Conservation (phyloP, 2,113 vertebrate species). For the Pachyramphus minor region DNA sequence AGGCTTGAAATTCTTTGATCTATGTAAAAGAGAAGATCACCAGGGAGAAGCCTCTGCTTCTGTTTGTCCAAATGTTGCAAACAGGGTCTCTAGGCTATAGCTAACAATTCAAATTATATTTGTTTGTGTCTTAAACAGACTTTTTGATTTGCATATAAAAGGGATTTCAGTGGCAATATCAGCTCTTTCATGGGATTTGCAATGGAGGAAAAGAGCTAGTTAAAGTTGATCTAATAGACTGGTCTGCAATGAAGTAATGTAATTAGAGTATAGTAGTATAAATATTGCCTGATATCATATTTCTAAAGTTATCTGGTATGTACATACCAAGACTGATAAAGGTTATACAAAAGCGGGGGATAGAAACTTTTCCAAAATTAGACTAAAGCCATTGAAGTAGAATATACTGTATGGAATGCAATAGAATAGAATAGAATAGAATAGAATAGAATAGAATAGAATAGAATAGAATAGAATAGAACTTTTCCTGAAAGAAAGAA, state of each 20-base stretch:
- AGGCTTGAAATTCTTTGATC: slow-evolving; percentile 53
- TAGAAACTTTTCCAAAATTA: neutral
- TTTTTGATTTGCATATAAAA: slow-evolving; percentile 52
- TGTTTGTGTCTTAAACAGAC: slow-evolving; percentile 16
- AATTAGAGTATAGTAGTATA: neutral
- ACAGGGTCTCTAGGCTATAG: slow-evolving; percentile 17
- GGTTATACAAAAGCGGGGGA: neutral
- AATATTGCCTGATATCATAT: neutral
- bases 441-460: too few species aligned
- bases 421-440: neutral
- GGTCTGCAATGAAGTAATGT: neutral
- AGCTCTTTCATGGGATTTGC: neutral
- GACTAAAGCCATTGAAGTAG: neutral
- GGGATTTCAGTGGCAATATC: neutral
- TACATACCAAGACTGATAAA: neutral
- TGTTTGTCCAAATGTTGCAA: slow-evolving; percentile 59
- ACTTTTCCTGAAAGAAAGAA: neutral
- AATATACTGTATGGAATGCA: neutral
- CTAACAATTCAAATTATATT: slow-evolving; percentile 29
- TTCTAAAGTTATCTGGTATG: neutral
- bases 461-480: neutral
- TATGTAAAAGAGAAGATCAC: slow-evolving; percentile 34
- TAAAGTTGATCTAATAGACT: neutral
- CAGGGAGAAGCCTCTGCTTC: slow-evolving; percentile 43
- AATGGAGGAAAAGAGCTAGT: neutral